Percentiles rank a stretch among this genome's conserved stretches.
phyloP scores from a whole-genome alignment of 2,888 invertebrate genomes.

The Timema cristinae region DNA sequence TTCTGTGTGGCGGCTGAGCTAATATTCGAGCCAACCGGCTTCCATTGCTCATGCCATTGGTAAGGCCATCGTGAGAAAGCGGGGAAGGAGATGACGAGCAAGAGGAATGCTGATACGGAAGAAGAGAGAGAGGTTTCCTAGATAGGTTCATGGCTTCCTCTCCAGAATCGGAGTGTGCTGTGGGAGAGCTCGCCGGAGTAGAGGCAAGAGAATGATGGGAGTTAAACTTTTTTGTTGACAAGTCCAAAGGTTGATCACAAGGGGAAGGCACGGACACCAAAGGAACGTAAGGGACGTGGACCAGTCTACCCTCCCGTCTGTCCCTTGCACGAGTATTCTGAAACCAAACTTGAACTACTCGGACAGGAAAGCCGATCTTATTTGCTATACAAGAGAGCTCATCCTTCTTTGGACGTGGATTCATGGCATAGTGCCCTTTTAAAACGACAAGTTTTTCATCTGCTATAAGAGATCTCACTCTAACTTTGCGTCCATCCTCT shows the following conservation, averaged over 20 bases:
- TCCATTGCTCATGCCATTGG: slow-evolving; percentile 42
- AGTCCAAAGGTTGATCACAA: slow-evolving; percentile 80
- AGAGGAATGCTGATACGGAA: slow-evolving; percentile 51
- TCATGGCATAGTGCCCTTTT: slow-evolving; percentile 82
- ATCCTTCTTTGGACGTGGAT: slow-evolving; percentile 91
- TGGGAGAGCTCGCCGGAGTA: slow-evolving; percentile 59
- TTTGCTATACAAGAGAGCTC: slow-evolving; percentile 88
- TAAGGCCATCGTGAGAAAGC: slow-evolving; percentile 39
- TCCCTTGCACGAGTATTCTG: slow-evolving; percentile 92
- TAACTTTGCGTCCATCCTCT: slow-evolving; percentile 68
- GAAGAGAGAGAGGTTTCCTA: slow-evolving; percentile 50
- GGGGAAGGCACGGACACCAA: slow-evolving; percentile 34
- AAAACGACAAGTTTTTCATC: slow-evolving; percentile 89
- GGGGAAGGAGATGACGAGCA: slow-evolving; percentile 55
- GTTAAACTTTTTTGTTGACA: slow-evolving; percentile 70
- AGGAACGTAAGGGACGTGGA: slow-evolving; percentile 48
- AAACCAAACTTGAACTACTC: slow-evolving; percentile 93
- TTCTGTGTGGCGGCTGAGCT: slow-evolving; percentile 42
- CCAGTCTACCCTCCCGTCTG: slow-evolving; percentile 61
- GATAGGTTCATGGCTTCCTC: slow-evolving; percentile 71
- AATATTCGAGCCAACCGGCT: slow-evolving; percentile 50
- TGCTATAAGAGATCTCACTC: slow-evolving; percentile 89
- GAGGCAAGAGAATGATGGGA: slow-evolving; percentile 54
- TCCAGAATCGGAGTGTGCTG: slow-evolving; percentile 55
- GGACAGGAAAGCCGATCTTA: slow-evolving; percentile 64